Evolutionary conservation across 2,113 vertebrate species (phyloP), one percentile per base, ranked within the genome.

Genomic region (Crocuta crocuta): DNA sequence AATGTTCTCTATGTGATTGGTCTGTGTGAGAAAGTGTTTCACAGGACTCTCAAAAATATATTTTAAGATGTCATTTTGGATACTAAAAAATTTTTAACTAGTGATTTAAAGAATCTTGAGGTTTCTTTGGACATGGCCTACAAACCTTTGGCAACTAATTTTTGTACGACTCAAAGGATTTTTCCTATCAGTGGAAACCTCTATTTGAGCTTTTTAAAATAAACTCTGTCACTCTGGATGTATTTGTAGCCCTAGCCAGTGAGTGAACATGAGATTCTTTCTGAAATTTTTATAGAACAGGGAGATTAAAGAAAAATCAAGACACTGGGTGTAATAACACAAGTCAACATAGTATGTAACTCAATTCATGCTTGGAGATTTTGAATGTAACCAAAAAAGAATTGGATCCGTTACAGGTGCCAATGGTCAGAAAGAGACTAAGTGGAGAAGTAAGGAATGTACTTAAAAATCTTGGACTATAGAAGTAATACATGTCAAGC

Each of bases 241-340:
- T 15, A 71, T 73, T 63, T 68, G 33, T 89, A 89, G 43, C 55
- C 21, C 39, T 81, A 33, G n/a, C 79, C 63, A 55, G 24, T 92
- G 48, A 66, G n/a, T 78, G 39, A 95, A 26, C 28, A 58, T 81
- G 65, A 80, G 13, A 86, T 92, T 70, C 79, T 92, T 94, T 94
- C 35, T 89, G 71, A 96, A 95, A 82, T 78, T 58, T 53, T 28
- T 61, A 88, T 48, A 58, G 48, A 80, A 80, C 58, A 85, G 21
- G 31, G 58, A 92, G 16, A 68, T 74, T 89, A 58, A 81, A 80
- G 82, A 96, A 93, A 96, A 95, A 74, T 53, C 23, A 66, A 88
- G 63, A 71, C 31, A 53, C 1, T 21, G 21, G 13, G 11, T 80
- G 0, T 0, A 35, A 17, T n/a, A 65, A 70, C 23, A 82, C 48